Percentiles rank a stretch among this genome's conserved stretches.
Conservation (phyloP, 2,888 invertebrate genomes). For the Cordilura impudica region DNA sequence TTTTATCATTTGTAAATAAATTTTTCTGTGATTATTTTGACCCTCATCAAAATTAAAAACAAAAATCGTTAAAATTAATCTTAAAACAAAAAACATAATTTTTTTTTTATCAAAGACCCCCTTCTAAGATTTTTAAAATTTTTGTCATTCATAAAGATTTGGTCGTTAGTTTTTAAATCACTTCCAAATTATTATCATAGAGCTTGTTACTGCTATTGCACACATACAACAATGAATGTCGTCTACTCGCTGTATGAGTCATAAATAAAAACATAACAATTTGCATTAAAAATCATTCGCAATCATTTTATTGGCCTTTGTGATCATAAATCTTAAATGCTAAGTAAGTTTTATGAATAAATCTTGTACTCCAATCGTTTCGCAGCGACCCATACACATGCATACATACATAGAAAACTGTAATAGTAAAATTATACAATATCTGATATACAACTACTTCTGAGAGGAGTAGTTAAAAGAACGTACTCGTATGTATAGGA, state of each 20-base stretch:
- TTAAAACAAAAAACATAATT: conserved; percentile 15
- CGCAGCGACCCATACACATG: not conserved
- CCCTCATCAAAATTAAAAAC: conserved; percentile 57
- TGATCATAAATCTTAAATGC: conserved; percentile 74
- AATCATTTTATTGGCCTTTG: conserved; percentile 77
- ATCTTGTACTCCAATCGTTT: not conserved
- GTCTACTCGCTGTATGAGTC: conserved; percentile 55
- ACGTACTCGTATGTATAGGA: not conserved
- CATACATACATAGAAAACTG: not conserved
- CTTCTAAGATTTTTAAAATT: conserved; percentile 13
- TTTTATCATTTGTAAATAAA: conserved; percentile 22
- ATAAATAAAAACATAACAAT: conserved; percentile 71
- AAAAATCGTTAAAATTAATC: conserved; percentile 20
- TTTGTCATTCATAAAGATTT: conserved; percentile 23
- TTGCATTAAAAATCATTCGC: conserved; percentile 77
- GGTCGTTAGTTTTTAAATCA: conserved; percentile 4
- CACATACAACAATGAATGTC: not conserved
- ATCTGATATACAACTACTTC: not conserved
- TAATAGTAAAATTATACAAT: not conserved
- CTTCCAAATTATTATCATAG: conserved; percentile 22
- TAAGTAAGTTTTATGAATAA: conserved; percentile 39
- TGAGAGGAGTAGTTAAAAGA: not conserved
- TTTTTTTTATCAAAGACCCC: conserved; percentile 22
- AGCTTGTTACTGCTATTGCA: too few species aligned
- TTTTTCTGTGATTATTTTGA: conserved; percentile 46